Evolutionary conservation across 37 sponge, comb jelly and placozoan species (phyloP).

Genomic region (Spongilla lacustris): DNA sequence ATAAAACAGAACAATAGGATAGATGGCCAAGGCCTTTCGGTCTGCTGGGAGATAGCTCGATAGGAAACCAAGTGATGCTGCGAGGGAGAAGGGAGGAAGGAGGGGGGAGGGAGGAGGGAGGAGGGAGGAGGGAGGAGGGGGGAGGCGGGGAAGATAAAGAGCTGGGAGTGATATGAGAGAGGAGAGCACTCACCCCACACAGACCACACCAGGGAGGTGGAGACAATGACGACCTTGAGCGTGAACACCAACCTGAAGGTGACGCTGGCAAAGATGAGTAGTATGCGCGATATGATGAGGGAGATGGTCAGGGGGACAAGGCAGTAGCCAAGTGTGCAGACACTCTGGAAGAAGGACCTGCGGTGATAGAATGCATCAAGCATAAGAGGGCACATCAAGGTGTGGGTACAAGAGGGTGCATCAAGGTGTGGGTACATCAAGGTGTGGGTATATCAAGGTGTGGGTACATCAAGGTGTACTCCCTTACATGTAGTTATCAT

Average conservation of each 20-base stretch:
- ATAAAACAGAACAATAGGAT: conserved; percentile 87
- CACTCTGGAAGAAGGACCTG: conserved; percentile 96
- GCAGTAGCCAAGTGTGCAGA: conserved; percentile 94
- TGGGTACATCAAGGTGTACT: too few relatives aligned
- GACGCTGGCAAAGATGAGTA: conserved; percentile 25
- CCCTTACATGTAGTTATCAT: too few relatives aligned
- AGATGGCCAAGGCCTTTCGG: conserved; percentile 72
- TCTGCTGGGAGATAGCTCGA: conserved; percentile 64
- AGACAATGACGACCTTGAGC: conserved; percentile 22
- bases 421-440: too few relatives aligned
- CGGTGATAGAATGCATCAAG: background rate
- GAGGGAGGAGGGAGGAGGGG: background rate
- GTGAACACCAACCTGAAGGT: background rate
- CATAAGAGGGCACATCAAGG: too few relatives aligned
- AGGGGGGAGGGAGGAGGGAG: background rate
- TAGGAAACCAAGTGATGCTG: conserved; percentile 83
- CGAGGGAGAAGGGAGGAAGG: background rate
- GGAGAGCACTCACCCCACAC: background rate
- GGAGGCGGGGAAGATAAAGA: background rate
- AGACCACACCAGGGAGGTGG: conserved; percentile 61
- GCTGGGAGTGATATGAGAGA: background rate
- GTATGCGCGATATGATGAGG: conserved; percentile 43
- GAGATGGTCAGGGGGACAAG: conserved; percentile 80
- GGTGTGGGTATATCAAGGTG: too few relatives aligned
- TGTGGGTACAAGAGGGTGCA: too few relatives aligned